Conservation (phyloP, 2,113 vertebrate species). For the Chionodraco myersi region DNA sequence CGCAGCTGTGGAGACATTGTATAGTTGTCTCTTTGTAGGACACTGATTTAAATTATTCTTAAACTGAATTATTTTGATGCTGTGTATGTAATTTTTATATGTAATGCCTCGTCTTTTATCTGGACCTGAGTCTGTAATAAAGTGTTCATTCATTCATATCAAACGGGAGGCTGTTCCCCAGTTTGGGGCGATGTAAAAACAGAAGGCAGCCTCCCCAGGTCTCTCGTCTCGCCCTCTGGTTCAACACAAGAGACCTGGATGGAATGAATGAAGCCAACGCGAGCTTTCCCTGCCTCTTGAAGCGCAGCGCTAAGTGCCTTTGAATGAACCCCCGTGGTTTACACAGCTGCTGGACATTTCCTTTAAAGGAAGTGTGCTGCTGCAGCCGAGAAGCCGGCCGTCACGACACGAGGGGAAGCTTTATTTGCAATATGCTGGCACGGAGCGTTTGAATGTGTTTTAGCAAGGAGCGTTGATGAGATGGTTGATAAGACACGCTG, state of each 20-base stretch:
- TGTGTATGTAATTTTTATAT: too few species aligned
- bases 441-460: background rate
- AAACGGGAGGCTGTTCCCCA: too few species aligned
- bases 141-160: too few species aligned
- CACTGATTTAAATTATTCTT: too few species aligned
- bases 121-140: too few species aligned
- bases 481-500: background rate
- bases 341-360: constrained; percentile 83
- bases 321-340: constrained; percentile 75
- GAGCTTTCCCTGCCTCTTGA: constrained; percentile 51
- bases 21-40: too few species aligned
- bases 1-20: too few species aligned
- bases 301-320: constrained; percentile 65
- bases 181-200: too few species aligned
- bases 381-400: constrained; percentile 5
- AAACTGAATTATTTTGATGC: too few species aligned
- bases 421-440: background rate
- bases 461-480: background rate
- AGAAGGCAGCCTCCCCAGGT: too few species aligned
- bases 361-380: constrained; percentile 82
- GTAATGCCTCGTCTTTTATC: too few species aligned
- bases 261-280: constrained; percentile 20
- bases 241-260: background rate
- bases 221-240: too few species aligned
- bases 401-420: constrained; percentile 3